Evolutionary conservation across 2,113 vertebrate genomes (phyloP).

Genomic region (Cercocebus atys): DNA sequence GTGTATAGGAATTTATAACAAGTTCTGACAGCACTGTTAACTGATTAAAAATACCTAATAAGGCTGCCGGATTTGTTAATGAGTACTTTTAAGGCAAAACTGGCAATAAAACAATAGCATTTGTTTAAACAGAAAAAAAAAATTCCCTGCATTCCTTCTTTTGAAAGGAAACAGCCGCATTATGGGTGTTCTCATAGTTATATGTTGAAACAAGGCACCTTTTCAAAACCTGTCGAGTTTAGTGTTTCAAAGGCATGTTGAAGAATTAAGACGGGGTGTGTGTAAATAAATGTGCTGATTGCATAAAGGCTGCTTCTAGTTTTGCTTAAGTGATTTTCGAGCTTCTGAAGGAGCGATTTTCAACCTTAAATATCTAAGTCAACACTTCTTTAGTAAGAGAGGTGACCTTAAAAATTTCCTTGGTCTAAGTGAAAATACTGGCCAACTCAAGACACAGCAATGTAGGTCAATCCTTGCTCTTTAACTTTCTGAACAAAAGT

Average conservation of each 20-base stretch:
- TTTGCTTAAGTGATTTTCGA: constrained; percentile 30
- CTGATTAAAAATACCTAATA: constrained; percentile 67
- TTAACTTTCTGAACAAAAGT: not conserved
- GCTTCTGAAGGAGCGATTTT: constrained; percentile 17
- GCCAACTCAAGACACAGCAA: not conserved
- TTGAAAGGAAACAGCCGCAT: not conserved
- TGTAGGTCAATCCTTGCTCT: not conserved
- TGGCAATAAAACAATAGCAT: constrained; percentile 72
- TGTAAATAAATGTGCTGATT: constrained; percentile 38
- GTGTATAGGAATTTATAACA: constrained; percentile 58
- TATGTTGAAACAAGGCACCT: constrained; percentile 49
- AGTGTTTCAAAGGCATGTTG: constrained; percentile 51
- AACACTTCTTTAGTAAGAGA: not conserved
- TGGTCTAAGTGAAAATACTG: constrained; percentile 6
- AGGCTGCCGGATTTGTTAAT: constrained; percentile 61
- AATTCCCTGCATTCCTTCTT: constrained; percentile 42
- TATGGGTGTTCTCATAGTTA: constrained; percentile 59
- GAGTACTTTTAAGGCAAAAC: constrained; percentile 65
- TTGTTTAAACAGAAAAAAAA: constrained; percentile 62
- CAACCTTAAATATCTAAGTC: constrained; percentile 23
- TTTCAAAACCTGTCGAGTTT: constrained; percentile 64
- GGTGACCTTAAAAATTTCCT: not conserved
- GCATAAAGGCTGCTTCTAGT: constrained; percentile 1
- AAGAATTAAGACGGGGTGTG: constrained; percentile 45
- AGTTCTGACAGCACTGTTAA: constrained; percentile 57